Conservation (phyloP, 1,140 invertebrate species). For the Drosophila prosaltans region DNA sequence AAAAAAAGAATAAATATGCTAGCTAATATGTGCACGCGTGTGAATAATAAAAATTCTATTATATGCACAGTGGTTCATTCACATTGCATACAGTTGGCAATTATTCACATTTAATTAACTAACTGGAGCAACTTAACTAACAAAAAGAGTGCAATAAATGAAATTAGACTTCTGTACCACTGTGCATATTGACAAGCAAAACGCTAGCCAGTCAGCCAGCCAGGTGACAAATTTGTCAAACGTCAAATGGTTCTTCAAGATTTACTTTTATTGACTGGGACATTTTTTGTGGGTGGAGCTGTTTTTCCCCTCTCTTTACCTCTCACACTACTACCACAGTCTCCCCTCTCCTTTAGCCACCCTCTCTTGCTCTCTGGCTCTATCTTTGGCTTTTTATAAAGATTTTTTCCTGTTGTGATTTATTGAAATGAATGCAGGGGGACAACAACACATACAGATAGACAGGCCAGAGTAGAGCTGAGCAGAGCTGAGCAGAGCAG, state of each 20-base stretch:
- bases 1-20: constrained; percentile 21
- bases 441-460: background rate
- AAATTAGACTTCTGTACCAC: background rate
- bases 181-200: no score
- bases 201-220: background rate
- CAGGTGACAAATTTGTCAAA: constrained; percentile 53
- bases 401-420: constrained; percentile 39
- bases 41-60: constrained; percentile 47
- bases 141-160: background rate
- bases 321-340: background rate
- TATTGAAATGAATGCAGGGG: constrained; percentile 58
- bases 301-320: background rate
- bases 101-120: background rate
- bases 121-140: background rate
- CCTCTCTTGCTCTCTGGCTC: constrained; percentile 9
- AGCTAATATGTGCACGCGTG: constrained; percentile 34
- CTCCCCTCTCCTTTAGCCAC: constrained; percentile 12
- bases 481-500: background rate
- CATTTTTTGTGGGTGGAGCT: constrained; percentile 5
- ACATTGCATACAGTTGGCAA: background rate
- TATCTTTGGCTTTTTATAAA: background rate
- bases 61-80: constrained; percentile 10
- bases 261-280: constrained; percentile 18
- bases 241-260: background rate
- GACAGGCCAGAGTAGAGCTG: background rate